phyloP scores from a whole-genome alignment of 1,140 invertebrate genomes.

The Neuroterus valhalla region DNA sequence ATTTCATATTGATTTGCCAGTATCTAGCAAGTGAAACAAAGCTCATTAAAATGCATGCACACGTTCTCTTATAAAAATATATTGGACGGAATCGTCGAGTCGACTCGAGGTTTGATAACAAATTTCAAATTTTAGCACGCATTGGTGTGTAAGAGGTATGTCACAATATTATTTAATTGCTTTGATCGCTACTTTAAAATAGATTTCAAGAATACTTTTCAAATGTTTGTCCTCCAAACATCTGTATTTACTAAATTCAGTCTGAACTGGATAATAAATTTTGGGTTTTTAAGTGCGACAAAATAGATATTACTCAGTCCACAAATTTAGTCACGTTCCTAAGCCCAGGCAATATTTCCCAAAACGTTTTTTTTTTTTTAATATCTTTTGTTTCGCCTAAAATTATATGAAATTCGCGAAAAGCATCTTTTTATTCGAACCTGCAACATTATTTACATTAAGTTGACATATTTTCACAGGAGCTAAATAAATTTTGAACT shows the following conservation, averaged over 20 bases:
- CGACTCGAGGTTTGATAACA: slow-evolving; percentile 13
- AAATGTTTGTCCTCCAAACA: neutral
- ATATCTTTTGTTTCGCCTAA: neutral
- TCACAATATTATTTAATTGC: neutral
- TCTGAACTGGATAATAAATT: too few relatives aligned
- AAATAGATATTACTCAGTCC: too few relatives aligned
- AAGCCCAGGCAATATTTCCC: too few relatives aligned
- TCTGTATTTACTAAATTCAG: neutral
- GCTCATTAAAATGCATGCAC: slow-evolving; percentile 27
- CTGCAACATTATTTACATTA: neutral
- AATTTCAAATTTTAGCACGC: slow-evolving; percentile 21
- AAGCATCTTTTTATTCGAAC: neutral
- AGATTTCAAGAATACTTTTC: neutral
- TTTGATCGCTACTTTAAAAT: slow-evolving; percentile 3
- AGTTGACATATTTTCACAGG: neutral
- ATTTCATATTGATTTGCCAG: slow-evolving; percentile 19
- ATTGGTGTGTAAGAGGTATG: slow-evolving; percentile 27
- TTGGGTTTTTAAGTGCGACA: too few relatives aligned
- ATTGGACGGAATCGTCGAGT: slow-evolving; percentile 65
- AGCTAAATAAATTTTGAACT: slow-evolving; percentile 11
- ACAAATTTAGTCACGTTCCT: too few relatives aligned
- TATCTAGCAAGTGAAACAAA: slow-evolving; percentile 21
- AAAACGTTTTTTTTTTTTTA: too few relatives aligned
- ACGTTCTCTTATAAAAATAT: slow-evolving; percentile 66
- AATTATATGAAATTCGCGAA: neutral